Conservation (phyloP, 2,888 invertebrate species). For the Oeneis ivallda region DNA sequence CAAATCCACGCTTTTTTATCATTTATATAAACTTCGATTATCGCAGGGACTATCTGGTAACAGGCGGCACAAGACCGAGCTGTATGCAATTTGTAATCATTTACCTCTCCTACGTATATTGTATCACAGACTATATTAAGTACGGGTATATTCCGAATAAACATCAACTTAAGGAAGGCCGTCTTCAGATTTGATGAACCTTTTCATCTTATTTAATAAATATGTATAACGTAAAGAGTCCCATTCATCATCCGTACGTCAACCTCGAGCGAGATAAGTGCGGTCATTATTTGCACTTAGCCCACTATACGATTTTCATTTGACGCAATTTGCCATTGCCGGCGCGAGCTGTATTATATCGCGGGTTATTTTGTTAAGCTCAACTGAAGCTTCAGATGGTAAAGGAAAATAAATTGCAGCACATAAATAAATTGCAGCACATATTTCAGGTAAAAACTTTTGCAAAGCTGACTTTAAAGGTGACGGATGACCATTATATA, state of each 20-base stretch:
- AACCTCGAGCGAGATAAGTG: not conserved
- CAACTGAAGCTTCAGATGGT: not conserved
- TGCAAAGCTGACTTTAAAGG: not conserved
- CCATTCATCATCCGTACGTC: not conserved
- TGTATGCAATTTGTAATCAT: no score
- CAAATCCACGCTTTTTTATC: no score
- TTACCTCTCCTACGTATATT: no score
- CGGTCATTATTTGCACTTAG: constrained; percentile 13
- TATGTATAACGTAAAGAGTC: not conserved
- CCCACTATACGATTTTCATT: constrained; percentile 1
- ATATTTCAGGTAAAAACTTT: not conserved
- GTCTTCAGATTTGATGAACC: no score
- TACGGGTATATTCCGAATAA: no score
- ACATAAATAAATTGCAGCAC: constrained; percentile 2
- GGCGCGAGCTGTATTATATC: constrained; percentile 12
- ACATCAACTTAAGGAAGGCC: no score
- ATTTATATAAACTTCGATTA: no score
- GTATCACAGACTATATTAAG: no score
- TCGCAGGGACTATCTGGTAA: no score
- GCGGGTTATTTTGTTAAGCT: constrained; percentile 8
- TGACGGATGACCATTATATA: no score
- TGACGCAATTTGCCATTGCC: constrained; percentile 14
- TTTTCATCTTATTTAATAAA: not conserved
- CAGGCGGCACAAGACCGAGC: no score
- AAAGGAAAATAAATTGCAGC: constrained; percentile 8